Evolutionary conservation across 35 echinoderm and acorn worm genomes (phyloP), one percentile per base, ranked within the genome.

Genomic region (Ophioderma brevispina): DNA sequence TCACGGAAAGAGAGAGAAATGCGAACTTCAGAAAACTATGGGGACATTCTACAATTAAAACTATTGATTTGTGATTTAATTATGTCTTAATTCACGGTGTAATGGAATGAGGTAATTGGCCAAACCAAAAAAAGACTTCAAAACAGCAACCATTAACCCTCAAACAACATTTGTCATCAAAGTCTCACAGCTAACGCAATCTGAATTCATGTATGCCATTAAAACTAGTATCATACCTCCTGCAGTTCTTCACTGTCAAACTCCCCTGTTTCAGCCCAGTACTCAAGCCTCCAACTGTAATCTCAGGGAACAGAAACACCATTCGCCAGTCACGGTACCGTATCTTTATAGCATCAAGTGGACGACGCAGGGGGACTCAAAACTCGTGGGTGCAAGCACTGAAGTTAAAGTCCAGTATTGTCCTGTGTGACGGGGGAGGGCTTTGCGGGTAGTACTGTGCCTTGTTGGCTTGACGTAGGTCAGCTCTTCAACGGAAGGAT

Each of bases 201-300:
- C 4, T 8, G 17, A 8, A 17, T 46, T 46, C 17, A 46, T 8
- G 17, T 46, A 46, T 46, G 32, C 36, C 18, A 80, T 55, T n/a
- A 39, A 19, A 81, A 56, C 41, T 46, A 79, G n/a, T n/a, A n/a
- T n/a, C n/a, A n/a, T 87, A 99, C 97, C 97, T 99, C 97, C 78
- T 99, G 97, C 10, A 99, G 89, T 76, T 99, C 97, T 91, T 99
- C 97, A 31, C 76, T 42, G 55, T 99, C 97, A 95, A 93, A 99
- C 85, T 99, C 97, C 39, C 93, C 97, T 10, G 97, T 99, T 80
- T 99, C 97, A 40, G 97, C 97, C 97, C 97, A 99, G 42, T 99
- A 99, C 55, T 99, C 97, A 31, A 99, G 36, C n/a, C 82, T 99
- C 97, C 40, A 99, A 81, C 17, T 99, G 97, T 14, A 99, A 46